phyloP scores from a whole-genome alignment of 2,113 vertebrate species.

The Vulpes vulpes region DNA sequence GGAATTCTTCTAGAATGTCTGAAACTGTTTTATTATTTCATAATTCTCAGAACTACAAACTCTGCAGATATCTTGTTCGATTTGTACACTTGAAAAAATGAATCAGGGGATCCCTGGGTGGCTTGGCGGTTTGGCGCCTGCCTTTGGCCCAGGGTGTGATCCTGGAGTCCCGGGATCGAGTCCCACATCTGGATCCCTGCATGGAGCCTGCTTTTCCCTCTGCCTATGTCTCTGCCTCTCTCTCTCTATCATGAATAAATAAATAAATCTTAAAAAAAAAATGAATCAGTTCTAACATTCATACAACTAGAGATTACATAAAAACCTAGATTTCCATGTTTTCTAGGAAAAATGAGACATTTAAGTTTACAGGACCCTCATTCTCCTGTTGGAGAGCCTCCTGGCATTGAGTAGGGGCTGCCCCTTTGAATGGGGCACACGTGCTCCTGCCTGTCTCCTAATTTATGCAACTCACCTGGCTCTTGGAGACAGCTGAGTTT shows the following conservation, averaged over 20 bases:
- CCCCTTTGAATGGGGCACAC: neutral
- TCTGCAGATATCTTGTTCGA: neutral
- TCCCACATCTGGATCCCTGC: too few species aligned
- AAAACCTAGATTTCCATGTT: neutral
- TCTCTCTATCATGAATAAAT: too few species aligned
- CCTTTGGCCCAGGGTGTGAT: too few species aligned
- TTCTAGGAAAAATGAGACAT: neutral
- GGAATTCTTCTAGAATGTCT: conserved; percentile 1
- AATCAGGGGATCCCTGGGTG: too few species aligned
- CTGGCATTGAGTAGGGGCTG: neutral
- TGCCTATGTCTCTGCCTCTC: too few species aligned
- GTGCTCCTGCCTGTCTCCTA: neutral
- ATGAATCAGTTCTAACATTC: neutral
- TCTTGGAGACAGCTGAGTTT: neutral
- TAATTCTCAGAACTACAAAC: conserved; percentile 40
- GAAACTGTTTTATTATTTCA: conserved; percentile 45
- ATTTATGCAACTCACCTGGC: neutral
- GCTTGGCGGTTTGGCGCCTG: too few species aligned
- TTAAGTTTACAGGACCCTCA: neutral
- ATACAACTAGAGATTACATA: neutral
- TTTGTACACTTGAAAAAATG: neutral
- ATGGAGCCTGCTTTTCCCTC: too few species aligned
- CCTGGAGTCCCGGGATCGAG: too few species aligned
- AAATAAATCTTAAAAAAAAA: neutral
- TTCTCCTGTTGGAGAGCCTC: neutral